phyloP scores from a whole-genome alignment of 2,888 invertebrate genomes.

The Odontomyia ornata region DNA sequence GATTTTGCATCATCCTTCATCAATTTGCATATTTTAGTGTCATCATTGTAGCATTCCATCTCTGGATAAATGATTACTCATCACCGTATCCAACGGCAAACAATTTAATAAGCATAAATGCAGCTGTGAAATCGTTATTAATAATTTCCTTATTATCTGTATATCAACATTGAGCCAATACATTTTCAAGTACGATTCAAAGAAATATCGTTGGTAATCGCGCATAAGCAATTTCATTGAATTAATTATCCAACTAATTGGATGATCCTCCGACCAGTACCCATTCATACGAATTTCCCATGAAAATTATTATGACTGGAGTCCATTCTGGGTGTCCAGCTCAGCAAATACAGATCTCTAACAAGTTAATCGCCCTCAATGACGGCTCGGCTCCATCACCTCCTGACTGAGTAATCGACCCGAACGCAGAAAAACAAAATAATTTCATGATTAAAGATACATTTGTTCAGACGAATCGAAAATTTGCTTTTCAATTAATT shows the following conservation, averaged over 20 bases:
- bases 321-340: neutral
- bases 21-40: no score
- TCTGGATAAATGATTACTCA: no score
- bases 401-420: constrained; percentile 25
- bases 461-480: constrained; percentile 14
- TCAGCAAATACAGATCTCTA: neutral
- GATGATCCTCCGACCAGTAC: constrained; percentile 12
- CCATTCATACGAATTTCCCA: constrained; percentile 25
- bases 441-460: constrained; percentile 6
- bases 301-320: constrained; percentile 8
- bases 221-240: constrained; percentile 33
- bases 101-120: no score
- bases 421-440: neutral
- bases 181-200: constrained; percentile 3
- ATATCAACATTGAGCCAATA: neutral
- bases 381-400: neutral
- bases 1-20: no score
- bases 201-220: constrained; percentile 29
- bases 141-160: neutral
- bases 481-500: constrained; percentile 19
- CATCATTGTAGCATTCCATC: no score
- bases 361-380: neutral
- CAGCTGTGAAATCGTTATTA: no score
- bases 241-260: constrained; percentile 22
- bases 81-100: no score